Percentiles rank a stretch among this genome's conserved stretches.
phyloP scores from a whole-genome alignment of 2,888 invertebrate species.

The Phengaris arion region DNA sequence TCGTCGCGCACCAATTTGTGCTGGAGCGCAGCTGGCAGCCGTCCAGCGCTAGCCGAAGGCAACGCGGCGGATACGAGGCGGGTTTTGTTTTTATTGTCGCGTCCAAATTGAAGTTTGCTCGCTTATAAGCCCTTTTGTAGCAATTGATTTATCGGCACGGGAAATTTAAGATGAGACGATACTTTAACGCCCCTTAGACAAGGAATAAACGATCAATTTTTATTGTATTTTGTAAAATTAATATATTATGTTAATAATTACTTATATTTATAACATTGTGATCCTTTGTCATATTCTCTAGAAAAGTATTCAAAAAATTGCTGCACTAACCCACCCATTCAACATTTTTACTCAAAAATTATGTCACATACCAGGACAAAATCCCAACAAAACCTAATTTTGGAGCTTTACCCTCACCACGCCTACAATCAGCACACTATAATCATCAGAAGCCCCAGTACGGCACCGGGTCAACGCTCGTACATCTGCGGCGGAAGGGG shows the following conservation, averaged over 20 bases:
- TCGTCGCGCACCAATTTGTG: constrained; percentile 16
- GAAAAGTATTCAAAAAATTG: background rate
- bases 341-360: too few species aligned
- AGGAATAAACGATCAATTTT: background rate
- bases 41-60: constrained; percentile 26
- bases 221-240: background rate
- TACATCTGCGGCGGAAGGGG: constrained; percentile 63
- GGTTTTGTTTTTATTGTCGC: constrained; percentile 30
- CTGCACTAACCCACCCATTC: too few species aligned
- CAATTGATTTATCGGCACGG: constrained; percentile 13
- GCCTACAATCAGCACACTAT: background rate
- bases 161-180: background rate
- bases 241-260: background rate
- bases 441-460: constrained; percentile 10
- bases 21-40: constrained; percentile 24
- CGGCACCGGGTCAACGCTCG: constrained; percentile 45
- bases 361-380: too few species aligned
- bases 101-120: constrained; percentile 16
- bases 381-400: background rate
- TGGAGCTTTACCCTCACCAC: background rate
- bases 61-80: constrained; percentile 17
- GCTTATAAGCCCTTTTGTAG: constrained; percentile 10
- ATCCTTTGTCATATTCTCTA: background rate
- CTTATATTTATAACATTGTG: too few species aligned
- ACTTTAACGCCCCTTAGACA: background rate